A percentile compares a stretch with the other conserved stretches of the same genome.
phyloP scores from a whole-genome alignment of 1,140 invertebrate species.

The Drosophila truncata region DNA sequence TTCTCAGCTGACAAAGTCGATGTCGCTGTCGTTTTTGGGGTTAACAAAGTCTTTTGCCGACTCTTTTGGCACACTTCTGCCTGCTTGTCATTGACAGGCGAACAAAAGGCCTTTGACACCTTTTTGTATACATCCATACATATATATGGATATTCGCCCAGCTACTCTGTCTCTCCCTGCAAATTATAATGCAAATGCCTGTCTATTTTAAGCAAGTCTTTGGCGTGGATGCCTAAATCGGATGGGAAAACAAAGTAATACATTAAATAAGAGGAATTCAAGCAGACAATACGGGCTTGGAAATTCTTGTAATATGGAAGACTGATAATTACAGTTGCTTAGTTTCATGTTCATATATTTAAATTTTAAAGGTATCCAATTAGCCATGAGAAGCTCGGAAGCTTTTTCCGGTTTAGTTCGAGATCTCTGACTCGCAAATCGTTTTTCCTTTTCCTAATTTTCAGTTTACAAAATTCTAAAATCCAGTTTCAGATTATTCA shows the following conservation, averaged over 20 bases:
- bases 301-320: neutral
- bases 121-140: slow-evolving; percentile 40
- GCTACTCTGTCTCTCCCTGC: neutral
- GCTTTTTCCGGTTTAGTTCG: too few species aligned
- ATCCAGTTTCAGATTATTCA: too few species aligned
- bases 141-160: slow-evolving; percentile 11
- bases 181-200: slow-evolving; percentile 76
- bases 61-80: slow-evolving; percentile 68
- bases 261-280: neutral
- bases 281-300: too few species aligned
- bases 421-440: too few species aligned
- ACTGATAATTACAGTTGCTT: neutral
- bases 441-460: too few species aligned
- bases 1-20: slow-evolving; percentile 37
- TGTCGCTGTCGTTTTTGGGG: slow-evolving; percentile 43
- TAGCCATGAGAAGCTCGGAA: too few species aligned
- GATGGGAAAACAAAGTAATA: slow-evolving; percentile 7
- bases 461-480: too few species aligned
- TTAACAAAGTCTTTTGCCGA: slow-evolving; percentile 74
- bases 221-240: slow-evolving; percentile 7
- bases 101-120: slow-evolving; percentile 79
- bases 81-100: slow-evolving; percentile 75
- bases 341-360: too few species aligned
- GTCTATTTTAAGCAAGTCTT: slow-evolving; percentile 18
- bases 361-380: too few species aligned